Conservation (phyloP, 2,113 vertebrate species). For the Nycticebus coucang region DNA sequence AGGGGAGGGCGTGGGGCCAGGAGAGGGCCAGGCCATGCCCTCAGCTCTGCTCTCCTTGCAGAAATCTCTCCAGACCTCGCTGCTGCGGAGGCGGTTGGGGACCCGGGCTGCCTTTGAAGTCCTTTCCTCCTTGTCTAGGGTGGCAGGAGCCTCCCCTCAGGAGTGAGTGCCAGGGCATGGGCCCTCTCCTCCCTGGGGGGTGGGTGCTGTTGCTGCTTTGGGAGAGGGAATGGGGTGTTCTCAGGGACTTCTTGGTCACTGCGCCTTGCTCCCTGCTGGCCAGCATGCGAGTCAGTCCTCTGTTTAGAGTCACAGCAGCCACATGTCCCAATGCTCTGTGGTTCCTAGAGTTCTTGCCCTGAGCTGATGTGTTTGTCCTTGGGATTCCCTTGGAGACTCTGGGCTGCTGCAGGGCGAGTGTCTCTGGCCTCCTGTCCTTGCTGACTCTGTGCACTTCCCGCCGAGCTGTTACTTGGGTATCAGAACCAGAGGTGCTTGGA, state of each 20-base stretch:
- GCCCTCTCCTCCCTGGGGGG: not conserved
- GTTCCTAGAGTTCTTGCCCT: rapidly evolving
- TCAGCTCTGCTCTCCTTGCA: slow-evolving; percentile 65
- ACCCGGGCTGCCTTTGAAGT: slow-evolving; percentile 95
- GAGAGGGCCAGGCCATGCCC: rapidly evolving
- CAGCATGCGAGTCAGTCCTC: rapidly evolving
- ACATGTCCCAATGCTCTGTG: rapidly evolving
- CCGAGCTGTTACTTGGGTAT: not conserved
- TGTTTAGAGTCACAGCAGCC: rapidly evolving
- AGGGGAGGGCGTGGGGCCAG: rapidly evolving
- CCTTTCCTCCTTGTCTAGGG: slow-evolving; percentile 82
- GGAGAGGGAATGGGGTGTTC: not conserved
- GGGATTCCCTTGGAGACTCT: rapidly evolving
- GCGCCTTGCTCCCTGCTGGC: not conserved
- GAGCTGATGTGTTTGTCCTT: rapidly evolving
- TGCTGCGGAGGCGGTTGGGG: slow-evolving; percentile 93
- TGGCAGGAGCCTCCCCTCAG: not conserved
- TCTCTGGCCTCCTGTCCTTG: not conserved
- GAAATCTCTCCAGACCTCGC: slow-evolving; percentile 95
- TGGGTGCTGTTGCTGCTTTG: not conserved
- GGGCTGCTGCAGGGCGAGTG: rapidly evolving
- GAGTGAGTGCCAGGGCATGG: slow-evolving; percentile 69
- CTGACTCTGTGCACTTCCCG: not conserved
- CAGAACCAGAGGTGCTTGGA: not conserved
- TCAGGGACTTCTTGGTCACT: rapidly evolving